A percentile compares a stretch with the other conserved stretches of the same genome.
phyloP scores from a whole-genome alignment of 1,140 invertebrate genomes.

The Aricia agestis region DNA sequence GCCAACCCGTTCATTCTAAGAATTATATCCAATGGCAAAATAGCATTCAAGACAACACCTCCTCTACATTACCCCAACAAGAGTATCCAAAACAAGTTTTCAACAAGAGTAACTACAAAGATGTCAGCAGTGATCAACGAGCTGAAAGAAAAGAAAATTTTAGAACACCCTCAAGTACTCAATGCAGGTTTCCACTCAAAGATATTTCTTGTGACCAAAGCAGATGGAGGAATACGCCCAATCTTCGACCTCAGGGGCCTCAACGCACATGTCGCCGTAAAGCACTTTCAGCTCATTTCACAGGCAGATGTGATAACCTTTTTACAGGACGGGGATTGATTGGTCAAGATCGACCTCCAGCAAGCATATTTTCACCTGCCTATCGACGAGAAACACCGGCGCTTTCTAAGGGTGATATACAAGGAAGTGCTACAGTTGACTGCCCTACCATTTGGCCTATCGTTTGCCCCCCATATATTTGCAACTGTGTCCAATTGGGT shows the following conservation, averaged over 20 bases:
- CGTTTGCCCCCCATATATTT: constrained; percentile 32
- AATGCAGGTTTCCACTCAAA: not conserved
- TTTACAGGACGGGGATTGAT: constrained; percentile 31
- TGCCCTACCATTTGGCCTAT: constrained; percentile 29
- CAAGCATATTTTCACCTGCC: constrained; percentile 59
- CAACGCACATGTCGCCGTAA: constrained; percentile 19
- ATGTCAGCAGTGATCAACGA: too few species aligned
- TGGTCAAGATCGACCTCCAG: constrained; percentile 34
- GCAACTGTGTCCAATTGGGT: constrained; percentile 36
- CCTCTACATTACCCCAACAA: too few species aligned
- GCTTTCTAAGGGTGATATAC: constrained; percentile 30
- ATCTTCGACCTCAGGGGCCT: constrained; percentile 27
- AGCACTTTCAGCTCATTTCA: constrained; percentile 27
- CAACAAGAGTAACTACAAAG: too few species aligned
- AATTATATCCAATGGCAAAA: too few species aligned
- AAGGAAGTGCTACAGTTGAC: constrained; percentile 31
- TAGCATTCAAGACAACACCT: too few species aligned
- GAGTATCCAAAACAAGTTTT: too few species aligned
- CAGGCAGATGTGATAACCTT: constrained; percentile 25
- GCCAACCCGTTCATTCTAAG: too few species aligned
- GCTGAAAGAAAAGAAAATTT: too few species aligned
- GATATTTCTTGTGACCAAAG: constrained; percentile 24
- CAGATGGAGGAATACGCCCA: constrained; percentile 16
- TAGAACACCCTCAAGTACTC: too few species aligned
- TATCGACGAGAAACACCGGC: constrained; percentile 25